Conservation (phyloP, 2,113 vertebrate species). For the Todiramphus saurophagus region DNA sequence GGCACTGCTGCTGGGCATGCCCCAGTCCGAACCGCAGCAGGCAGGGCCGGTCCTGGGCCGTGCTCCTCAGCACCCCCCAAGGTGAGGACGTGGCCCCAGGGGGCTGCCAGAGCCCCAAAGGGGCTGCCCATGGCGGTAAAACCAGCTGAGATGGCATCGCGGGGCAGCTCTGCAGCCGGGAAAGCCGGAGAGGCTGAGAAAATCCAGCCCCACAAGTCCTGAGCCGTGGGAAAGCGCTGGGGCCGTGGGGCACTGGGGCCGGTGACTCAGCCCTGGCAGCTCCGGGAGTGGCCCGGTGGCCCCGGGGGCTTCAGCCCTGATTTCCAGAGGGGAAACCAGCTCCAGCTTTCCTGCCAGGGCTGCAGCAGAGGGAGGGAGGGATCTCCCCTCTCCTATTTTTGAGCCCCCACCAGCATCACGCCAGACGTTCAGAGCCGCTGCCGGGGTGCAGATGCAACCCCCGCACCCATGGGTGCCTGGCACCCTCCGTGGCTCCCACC, state of each 20-base stretch:
- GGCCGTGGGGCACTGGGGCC: not conserved
- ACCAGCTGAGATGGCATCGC: not conserved
- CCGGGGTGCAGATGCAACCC: rapidly evolving
- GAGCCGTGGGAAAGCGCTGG: not conserved
- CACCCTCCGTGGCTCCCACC: not conserved
- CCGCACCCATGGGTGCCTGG: not conserved
- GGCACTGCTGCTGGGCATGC: too few species aligned
- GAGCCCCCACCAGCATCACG: rapidly evolving
- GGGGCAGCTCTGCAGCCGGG: not conserved
- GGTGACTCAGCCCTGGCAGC: not conserved
- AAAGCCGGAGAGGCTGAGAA: not conserved
- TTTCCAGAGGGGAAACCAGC: not conserved
- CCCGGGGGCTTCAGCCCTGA: not conserved
- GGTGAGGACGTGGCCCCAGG: rapidly evolving
- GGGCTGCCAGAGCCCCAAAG: not conserved
- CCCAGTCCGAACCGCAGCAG: rapidly evolving
- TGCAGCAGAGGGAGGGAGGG: not conserved
- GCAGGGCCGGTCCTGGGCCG: rapidly evolving
- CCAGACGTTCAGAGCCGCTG: not conserved
- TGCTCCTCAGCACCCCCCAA: not conserved
- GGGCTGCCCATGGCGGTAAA: not conserved
- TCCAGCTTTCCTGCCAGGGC: not conserved
- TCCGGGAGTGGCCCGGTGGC: rapidly evolving
- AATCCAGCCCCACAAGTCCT: not conserved
- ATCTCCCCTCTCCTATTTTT: not conserved